Conservation (phyloP, 2,888 invertebrate species). For the Nemoura dubitans region DNA sequence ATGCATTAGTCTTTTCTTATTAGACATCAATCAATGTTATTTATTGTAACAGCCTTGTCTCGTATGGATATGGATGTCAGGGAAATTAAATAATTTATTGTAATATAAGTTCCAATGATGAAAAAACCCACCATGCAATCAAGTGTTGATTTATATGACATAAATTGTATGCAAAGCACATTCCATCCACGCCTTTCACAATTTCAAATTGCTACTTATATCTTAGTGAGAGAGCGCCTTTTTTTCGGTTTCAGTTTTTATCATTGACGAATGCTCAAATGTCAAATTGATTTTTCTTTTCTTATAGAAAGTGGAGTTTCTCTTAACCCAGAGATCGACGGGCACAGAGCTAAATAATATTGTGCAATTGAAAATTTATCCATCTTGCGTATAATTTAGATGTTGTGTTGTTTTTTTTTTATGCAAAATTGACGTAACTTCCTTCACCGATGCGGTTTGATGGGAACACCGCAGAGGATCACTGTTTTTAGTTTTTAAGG, state of each 20-base stretch:
- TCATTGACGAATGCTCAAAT: conserved; percentile 38
- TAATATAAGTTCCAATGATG: conserved; percentile 32
- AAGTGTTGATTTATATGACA: conserved; percentile 48
- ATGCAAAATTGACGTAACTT: not conserved
- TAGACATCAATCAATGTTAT: conserved; percentile 39
- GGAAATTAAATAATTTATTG: conserved; percentile 41
- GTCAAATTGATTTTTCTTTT: conserved; percentile 38
- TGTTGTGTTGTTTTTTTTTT: not conserved
- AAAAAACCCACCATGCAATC: conserved; percentile 44
- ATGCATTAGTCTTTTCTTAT: conserved; percentile 32
- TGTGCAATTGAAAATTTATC: not conserved
- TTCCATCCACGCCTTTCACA: conserved; percentile 44
- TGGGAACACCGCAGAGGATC: not conserved
- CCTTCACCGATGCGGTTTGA: not conserved
- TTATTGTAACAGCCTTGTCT: conserved; percentile 31
- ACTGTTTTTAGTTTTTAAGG: not conserved
- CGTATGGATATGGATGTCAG: conserved; percentile 41
- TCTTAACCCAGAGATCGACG: not conserved
- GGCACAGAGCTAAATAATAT: not conserved
- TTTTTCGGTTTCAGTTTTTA: not conserved
- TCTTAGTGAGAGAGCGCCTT: conserved; percentile 18
- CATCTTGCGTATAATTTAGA: not conserved
- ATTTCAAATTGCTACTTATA: conserved; percentile 40
- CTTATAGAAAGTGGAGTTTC: conserved; percentile 34
- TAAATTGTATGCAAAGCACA: conserved; percentile 48